phyloP scores from a whole-genome alignment of 1,140 invertebrate species.

The Eumaeus atala region DNA sequence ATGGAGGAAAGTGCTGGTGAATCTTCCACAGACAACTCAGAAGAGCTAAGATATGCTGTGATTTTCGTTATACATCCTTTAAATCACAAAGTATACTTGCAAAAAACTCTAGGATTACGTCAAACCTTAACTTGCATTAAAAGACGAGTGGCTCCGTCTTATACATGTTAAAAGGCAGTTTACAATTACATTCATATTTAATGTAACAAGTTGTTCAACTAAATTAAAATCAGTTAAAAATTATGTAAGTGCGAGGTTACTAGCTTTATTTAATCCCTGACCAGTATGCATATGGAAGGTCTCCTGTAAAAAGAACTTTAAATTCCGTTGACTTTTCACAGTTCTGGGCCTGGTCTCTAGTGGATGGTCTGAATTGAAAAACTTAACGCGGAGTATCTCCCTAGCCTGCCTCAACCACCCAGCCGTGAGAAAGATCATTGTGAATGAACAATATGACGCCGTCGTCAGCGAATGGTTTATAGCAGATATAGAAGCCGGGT shows the following conservation, averaged over 20 bases:
- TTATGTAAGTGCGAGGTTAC: conserved; percentile 6
- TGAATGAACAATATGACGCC: conserved; percentile 39
- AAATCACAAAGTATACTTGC: too few relatives aligned
- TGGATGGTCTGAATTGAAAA: conserved; percentile 15
- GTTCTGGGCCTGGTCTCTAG: conserved; percentile 19
- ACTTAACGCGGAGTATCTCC: conserved; percentile 27
- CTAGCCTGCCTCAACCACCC: neutral
- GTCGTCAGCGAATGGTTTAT: conserved; percentile 46
- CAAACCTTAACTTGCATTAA: too few relatives aligned
- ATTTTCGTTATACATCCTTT: too few relatives aligned
- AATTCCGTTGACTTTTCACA: conserved; percentile 14
- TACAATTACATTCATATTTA: too few relatives aligned
- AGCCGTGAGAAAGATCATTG: conserved; percentile 19
- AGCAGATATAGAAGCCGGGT: conserved; percentile 43
- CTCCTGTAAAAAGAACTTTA: neutral
- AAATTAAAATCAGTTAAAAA: conserved; percentile 6
- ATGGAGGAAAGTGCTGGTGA: too few relatives aligned
- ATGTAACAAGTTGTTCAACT: too few relatives aligned
- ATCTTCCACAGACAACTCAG: too few relatives aligned
- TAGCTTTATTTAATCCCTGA: neutral
- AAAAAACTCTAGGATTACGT: too few relatives aligned
- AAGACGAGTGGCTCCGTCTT: too few relatives aligned
- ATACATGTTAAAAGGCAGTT: too few relatives aligned
- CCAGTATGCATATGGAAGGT: too few relatives aligned
- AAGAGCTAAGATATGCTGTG: too few relatives aligned